Evolutionary conservation across 1,140 invertebrate genomes (phyloP), one percentile per base, ranked within the genome.

Genomic region (Sitophilus oryzae): DNA sequence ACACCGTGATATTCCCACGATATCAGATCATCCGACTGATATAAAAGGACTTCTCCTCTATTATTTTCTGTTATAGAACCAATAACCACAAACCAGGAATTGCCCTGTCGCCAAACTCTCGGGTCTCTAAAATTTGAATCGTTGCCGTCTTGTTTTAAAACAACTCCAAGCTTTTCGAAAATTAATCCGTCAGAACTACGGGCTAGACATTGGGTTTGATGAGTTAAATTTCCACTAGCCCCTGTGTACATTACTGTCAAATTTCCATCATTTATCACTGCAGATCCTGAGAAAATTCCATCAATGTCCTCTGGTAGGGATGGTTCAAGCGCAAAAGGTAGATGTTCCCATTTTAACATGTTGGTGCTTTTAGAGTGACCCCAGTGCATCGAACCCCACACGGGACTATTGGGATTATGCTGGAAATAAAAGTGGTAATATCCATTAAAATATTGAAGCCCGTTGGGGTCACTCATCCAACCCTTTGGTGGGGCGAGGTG

Each of bases 181-280:
- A 66, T 58, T 3, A 71, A 44, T 0, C 71, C 71, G 16, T 75
- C 68, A 0, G 54, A 48, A 46, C 70, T 72, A 6, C 70, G 54
- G 6, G 73, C 73, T 2, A 74, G 36, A 30, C 70, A 73, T 56
- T 75, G 73, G 15, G 66, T 69, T 60, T 73, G 66, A 11, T 50
- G 56, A 1, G 57, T 69, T 68, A 0, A 67, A 44, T 72, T 69
- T 8, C 63, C 56, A 6, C 50, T 58, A 8, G 64, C 58, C 4
- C 73, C 73, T 0, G 73, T 72, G 56, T 74, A 75, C 46, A 74
- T 71, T 4, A 74, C 40, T 2, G 66, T 69, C 1, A 75, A 60
- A 18, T 67, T 69, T 3, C 63, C 56, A 15, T 70, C 66, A 11
- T 71, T 56, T 0, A 69, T 64, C 9, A 72, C 44, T 3, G 68